A percentile compares a stretch with the other conserved stretches of the same genome.
phyloP scores from a whole-genome alignment of 2,888 invertebrate genomes.

The Tethea ocularis region DNA sequence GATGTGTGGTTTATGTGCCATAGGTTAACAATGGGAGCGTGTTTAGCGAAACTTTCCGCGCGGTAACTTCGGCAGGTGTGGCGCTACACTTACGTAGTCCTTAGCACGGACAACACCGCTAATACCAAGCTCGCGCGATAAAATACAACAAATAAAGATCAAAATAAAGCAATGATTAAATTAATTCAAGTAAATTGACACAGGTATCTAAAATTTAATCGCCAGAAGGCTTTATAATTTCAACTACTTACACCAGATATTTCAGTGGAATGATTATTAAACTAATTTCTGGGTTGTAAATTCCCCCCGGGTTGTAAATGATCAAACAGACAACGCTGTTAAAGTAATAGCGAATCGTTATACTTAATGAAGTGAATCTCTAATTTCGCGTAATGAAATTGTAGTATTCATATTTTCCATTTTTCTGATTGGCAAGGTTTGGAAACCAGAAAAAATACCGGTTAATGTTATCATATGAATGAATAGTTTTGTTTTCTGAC shows the following conservation, averaged over 20 bases:
- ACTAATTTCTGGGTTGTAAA: not conserved
- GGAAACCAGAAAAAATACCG: no score
- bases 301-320: not conserved
- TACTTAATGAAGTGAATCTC: not conserved
- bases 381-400: not conserved
- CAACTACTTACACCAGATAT: constrained; percentile 1
- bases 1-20: no score
- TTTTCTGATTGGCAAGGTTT: no score
- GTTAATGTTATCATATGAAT: no score
- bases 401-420: not conserved
- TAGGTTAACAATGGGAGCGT: no score
- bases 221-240: not conserved
- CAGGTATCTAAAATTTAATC: not conserved
- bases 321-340: not conserved
- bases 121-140: no score
- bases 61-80: no score
- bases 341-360: not conserved
- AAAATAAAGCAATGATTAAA: not conserved
- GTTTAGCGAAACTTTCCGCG: no score
- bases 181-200: not conserved
- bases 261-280: not conserved
- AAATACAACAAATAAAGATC: no score
- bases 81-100: no score
- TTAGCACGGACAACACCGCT: no score
- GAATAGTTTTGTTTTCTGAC: no score